phyloP scores from a whole-genome alignment of 2,113 vertebrate genomes.

The Seriola rivoliana region DNA sequence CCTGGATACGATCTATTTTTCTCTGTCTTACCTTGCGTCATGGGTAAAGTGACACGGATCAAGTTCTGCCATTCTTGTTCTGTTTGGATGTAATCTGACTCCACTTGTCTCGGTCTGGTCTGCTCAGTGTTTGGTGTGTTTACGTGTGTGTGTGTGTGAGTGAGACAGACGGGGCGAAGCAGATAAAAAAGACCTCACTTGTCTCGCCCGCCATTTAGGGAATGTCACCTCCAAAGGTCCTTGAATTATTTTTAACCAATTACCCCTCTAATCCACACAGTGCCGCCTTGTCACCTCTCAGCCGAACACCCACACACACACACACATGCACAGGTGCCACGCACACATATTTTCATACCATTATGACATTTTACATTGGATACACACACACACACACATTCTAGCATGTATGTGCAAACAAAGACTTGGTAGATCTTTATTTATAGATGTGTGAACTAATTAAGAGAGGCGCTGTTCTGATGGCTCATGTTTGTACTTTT shows the following conservation, averaged over 20 bases:
- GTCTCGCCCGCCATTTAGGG: conserved; percentile 45
- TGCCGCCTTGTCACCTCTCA: conserved; percentile 61
- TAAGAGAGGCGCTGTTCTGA: conserved; percentile 11
- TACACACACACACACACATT: conserved; percentile 10
- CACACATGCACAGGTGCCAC: not conserved
- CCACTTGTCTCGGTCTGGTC: not conserved
- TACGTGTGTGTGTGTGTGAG: not conserved
- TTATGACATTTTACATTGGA: conserved; percentile 17
- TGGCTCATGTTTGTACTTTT: not conserved
- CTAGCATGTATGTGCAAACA: conserved; percentile 39
- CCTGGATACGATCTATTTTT: too few relatives aligned
- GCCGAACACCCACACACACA: conserved; percentile 18
- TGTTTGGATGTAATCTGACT: conserved; percentile 7
- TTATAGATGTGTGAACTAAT: conserved; percentile 65
- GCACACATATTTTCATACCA: conserved; percentile 22
- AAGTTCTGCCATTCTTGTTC: not conserved
- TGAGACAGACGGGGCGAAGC: not conserved
- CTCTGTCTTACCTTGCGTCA: not conserved
- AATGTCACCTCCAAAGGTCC: conserved; percentile 79
- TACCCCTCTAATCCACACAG: conserved; percentile 59
- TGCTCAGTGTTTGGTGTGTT: not conserved
- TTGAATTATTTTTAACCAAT: conserved; percentile 81
- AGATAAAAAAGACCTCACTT: conserved; percentile 51
- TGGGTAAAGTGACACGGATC: not conserved
- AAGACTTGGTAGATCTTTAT: conserved; percentile 46